Evolutionary conservation across 2,888 invertebrate genomes (phyloP).

Genomic region (Ischnus inquisitorius): DNA sequence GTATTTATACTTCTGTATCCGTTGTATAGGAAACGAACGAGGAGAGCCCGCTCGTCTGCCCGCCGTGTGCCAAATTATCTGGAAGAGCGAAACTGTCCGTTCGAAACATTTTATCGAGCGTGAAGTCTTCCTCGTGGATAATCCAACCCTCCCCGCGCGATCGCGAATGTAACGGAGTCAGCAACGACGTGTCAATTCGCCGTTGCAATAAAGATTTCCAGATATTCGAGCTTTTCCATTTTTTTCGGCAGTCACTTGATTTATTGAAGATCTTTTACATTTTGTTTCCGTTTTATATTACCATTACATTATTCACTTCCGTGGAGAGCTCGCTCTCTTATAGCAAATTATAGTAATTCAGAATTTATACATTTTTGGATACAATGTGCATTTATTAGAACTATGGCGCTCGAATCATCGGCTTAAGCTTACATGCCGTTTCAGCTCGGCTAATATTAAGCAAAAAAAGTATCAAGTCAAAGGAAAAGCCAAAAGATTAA

Average conservation of each 20-base stretch:
- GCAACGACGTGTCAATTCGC: conserved; percentile 28
- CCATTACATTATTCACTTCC: too few relatives aligned
- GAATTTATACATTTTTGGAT: too few relatives aligned
- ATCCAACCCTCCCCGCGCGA: not conserved
- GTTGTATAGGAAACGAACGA: not conserved
- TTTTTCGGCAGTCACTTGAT: not conserved
- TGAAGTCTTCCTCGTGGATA: conserved; percentile 38
- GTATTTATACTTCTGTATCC: conserved; percentile 15
- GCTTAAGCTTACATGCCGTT: too few relatives aligned
- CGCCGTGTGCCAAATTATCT: conserved; percentile 44
- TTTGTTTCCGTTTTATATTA: not conserved
- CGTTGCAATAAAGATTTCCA: conserved; percentile 4
- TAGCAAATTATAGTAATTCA: too few relatives aligned
- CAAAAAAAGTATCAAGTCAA: too few relatives aligned
- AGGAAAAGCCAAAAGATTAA: too few relatives aligned
- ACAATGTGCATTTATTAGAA: too few relatives aligned
- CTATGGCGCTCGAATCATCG: too few relatives aligned
- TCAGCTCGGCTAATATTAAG: too few relatives aligned
- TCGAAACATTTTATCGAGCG: conserved; percentile 49
- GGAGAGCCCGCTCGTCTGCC: not conserved
- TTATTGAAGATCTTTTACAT: not conserved
- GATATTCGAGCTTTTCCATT: not conserved
- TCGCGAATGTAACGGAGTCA: not conserved
- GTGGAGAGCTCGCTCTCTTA: too few relatives aligned
- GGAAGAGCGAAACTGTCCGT: conserved; percentile 51